A percentile compares a stretch with the other conserved stretches of the same genome.
phyloP scores from a whole-genome alignment of 2,888 invertebrate species.

The Synanthedon formicaeformis region DNA sequence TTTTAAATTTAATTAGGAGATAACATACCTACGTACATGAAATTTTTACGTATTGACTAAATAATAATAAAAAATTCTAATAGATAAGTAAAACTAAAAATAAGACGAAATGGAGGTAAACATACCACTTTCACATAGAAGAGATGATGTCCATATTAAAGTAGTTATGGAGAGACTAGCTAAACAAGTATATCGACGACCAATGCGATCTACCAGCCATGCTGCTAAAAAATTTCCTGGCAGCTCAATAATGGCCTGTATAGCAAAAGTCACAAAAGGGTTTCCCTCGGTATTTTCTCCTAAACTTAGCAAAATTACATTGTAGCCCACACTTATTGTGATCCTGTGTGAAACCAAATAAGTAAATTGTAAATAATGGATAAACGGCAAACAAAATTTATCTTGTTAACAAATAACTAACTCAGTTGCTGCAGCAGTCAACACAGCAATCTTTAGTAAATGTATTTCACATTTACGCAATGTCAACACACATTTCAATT shows the following conservation, averaged over 20 bases:
- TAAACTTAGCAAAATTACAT: conserved; percentile 58
- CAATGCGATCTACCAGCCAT: conserved; percentile 40
- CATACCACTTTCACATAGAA: conserved; percentile 21
- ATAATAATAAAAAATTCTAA: not conserved
- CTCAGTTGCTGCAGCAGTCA: too few species aligned
- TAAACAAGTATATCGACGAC: conserved; percentile 32
- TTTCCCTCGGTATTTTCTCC: conserved; percentile 70
- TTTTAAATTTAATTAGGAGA: not conserved
- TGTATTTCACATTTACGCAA: too few species aligned
- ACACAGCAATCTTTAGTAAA: too few species aligned
- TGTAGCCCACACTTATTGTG: conserved; percentile 60
- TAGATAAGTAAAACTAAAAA: not conserved
- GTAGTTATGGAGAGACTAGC: conserved; percentile 20
- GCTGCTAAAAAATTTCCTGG: conserved; percentile 73
- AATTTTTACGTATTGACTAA: too few species aligned
- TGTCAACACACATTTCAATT: too few species aligned
- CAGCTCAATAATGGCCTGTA: conserved; percentile 73
- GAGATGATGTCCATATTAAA: conserved; percentile 24
- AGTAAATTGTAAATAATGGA: too few species aligned
- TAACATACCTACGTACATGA: not conserved
- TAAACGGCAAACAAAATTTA: too few species aligned
- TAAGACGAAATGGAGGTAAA: not conserved
- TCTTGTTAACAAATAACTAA: too few species aligned
- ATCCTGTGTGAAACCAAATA: conserved; percentile 36
- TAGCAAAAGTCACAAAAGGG: conserved; percentile 75